Evolutionary conservation across 2,797 vertebrate species (phyloP).

Genomic region (Silurus aristotelis): DNA sequence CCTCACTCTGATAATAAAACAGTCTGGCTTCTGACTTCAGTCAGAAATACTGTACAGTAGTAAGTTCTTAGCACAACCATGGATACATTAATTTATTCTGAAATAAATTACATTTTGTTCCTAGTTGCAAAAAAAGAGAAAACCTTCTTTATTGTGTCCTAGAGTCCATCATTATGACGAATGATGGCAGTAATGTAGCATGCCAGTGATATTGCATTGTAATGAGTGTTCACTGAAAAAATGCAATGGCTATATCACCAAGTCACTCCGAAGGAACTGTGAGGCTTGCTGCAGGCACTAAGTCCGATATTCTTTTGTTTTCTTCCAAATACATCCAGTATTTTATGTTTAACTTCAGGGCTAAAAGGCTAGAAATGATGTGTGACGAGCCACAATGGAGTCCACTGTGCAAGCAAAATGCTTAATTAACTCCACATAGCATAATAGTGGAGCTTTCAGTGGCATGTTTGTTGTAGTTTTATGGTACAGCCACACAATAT

Average conservation of each 20-base stretch:
- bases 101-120: background rate
- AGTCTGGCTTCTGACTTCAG: background rate
- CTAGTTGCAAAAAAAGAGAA: background rate
- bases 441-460: background rate
- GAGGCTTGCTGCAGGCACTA: slow-evolving; percentile 13
- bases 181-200: slow-evolving; percentile 18
- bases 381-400: background rate
- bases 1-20: background rate
- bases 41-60: background rate
- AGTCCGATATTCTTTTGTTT: background rate
- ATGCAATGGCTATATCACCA: slow-evolving; percentile 18
- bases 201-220: background rate
- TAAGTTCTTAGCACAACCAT: background rate
- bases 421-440: background rate
- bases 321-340: background rate
- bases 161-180: slow-evolving; percentile 18
- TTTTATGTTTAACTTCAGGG: slow-evolving; percentile 19
- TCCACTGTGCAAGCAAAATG: background rate
- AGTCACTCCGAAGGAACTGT: slow-evolving; percentile 9
- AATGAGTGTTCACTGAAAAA: slow-evolving; percentile 15
- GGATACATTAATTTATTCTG: background rate
- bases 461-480: slow-evolving; percentile 7
- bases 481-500: background rate
- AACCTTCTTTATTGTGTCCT: slow-evolving; percentile 7
- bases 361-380: background rate